Base-by-base conservation (phyloP, 2,888 invertebrate species). In the Ctenicera cuprea region DNA sequence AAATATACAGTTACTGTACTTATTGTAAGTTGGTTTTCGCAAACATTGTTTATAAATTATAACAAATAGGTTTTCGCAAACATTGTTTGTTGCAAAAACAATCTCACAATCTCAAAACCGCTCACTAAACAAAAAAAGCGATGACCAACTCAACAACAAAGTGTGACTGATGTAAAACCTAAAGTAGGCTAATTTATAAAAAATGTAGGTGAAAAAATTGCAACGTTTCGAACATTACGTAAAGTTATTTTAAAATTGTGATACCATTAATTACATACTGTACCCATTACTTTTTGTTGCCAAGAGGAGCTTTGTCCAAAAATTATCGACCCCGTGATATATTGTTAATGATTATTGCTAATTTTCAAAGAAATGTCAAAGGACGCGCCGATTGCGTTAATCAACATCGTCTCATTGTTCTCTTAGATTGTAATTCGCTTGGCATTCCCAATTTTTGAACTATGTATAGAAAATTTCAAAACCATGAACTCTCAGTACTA, bases 171-270 rank as follows among this genome's bases (percentile, higher is more conserved):
- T 30, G 11, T 59, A 59, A 62, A 63, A 33, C 54, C 26, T 16
- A 26, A 71, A 65, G 59, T 65, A 71, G 71, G 71, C 48, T 65
- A 45, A 45, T 48, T 37, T 22, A 20, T 22, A 43, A 70, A 52
- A 43, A 64, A 71, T 71, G 57, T 71, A 71, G 71, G 71, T 71
- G 71, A 71, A 48, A 71, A 71, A 71, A 65, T 45, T 59, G 65
- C 71, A 45, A 18, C 30, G 70, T 43, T 50, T 20, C 9, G 12
- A 8, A 9, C 14, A 20, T 61, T 69, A 62, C 41, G 69, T 62
- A 69, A 59, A 14, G 26, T 9, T 48, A 18, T 18, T 18, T 48
- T 48, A 22, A 66, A 41, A 41, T 16, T 67, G 12, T 41, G 50
- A 38, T 38, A 22, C 41, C 7, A n/a, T n/a, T n/a, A n/a, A 4